phyloP scores from a whole-genome alignment of 2,888 invertebrate genomes.

The Alviniconcha strummeri region DNA sequence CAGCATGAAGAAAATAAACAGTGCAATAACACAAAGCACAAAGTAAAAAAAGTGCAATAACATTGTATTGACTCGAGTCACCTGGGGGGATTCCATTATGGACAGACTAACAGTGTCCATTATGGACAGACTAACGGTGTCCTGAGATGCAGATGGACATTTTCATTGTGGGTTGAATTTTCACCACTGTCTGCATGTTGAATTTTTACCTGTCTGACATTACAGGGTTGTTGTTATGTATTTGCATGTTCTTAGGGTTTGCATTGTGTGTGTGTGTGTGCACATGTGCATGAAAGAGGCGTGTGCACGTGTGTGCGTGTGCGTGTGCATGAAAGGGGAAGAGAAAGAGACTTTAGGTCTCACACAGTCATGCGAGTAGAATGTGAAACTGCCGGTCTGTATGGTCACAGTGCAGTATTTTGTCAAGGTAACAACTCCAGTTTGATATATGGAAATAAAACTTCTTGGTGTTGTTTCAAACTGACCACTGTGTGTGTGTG shows the following conservation, averaged over 20 bases:
- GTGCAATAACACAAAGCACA: no score
- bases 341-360: neutral
- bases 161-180: neutral
- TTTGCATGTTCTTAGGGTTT: neutral
- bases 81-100: no score
- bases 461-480: neutral
- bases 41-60: no score
- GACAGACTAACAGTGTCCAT: no score
- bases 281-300: neutral
- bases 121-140: no score
- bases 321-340: neutral
- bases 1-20: no score
- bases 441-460: neutral
- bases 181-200: neutral
- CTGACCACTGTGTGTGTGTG: neutral
- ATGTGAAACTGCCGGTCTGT: neutral
- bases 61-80: no score
- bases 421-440: no score
- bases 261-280: constrained; percentile 15
- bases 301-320: constrained; percentile 11
- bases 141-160: neutral
- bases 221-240: neutral
- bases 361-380: neutral
- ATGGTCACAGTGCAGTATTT: no score
- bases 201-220: no score